A percentile compares a stretch with the other conserved stretches of the same genome.
These are phyloP conservation scores for Agrotis segetum DNA, from an alignment of 2,888 invertebrate genomes.

Conservation along the genomic window DNA sequence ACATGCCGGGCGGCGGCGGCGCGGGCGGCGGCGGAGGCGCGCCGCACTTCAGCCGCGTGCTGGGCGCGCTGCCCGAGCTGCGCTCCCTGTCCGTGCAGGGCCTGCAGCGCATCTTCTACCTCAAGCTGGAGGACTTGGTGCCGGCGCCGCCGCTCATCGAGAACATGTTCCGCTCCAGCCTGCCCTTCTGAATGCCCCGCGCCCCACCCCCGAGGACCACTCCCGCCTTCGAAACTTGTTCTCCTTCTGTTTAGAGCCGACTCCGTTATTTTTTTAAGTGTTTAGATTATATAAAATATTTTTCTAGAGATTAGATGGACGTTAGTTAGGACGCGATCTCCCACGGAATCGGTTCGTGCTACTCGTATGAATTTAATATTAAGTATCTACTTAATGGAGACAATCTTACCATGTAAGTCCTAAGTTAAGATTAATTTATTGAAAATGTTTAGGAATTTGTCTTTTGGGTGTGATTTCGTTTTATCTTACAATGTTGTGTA, in stretches of 20 bases:
- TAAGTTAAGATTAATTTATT: constrained; percentile 88
- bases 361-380: constrained; percentile 74
- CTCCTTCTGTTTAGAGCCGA: constrained; percentile 84
- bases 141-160: constrained; percentile 98
- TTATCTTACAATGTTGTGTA: constrained; percentile 85
- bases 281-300: constrained; percentile 87
- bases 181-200: constrained; percentile 94
- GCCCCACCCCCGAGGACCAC: constrained; percentile 81
- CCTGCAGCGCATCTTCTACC: constrained; percentile 97
- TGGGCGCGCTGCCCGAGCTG: constrained; percentile 98
- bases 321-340: constrained; percentile 88
- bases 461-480: constrained; percentile 89
- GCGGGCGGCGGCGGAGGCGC: constrained; percentile 96
- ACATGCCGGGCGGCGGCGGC: constrained; percentile 97
- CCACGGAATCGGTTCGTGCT: constrained; percentile 87
- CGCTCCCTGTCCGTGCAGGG: constrained; percentile 98
- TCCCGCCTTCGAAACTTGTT: constrained; percentile 85
- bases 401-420: constrained; percentile 81
- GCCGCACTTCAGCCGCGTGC: constrained; percentile 97
- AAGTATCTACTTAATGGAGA: constrained; percentile 74
- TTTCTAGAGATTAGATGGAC: constrained; percentile 87
- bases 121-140: constrained; percentile 97
- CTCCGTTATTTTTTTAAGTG: constrained; percentile 89
- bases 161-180: constrained; percentile 98
- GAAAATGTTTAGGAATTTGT: constrained; percentile 79